These are phyloP conservation scores for Cyprinella venusta DNA, from an alignment of 2,797 vertebrate species.

Conservation along the genomic window DNA sequence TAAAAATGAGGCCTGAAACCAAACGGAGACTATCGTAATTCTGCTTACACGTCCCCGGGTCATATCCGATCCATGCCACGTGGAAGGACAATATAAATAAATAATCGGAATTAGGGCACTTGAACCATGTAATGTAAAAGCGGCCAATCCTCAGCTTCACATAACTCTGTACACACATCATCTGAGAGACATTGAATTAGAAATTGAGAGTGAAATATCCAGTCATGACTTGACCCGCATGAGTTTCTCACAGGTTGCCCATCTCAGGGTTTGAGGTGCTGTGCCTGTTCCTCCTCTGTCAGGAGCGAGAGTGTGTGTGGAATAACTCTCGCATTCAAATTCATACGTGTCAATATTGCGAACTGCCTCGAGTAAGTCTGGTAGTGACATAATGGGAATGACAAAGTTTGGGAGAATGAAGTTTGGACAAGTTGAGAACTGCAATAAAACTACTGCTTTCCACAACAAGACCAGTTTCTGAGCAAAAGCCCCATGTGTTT, in stretches of 20 bases:
- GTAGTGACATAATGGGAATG: not conserved
- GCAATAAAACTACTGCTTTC: not conserved
- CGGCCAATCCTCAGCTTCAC: not conserved
- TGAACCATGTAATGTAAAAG: not conserved
- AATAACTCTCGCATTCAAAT: not conserved
- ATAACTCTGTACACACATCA: not conserved
- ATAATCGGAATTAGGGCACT: not conserved
- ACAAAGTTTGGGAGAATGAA: not conserved
- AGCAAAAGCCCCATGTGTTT: not conserved
- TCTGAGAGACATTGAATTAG: not conserved
- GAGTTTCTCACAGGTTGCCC: not conserved
- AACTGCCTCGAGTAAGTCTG: not conserved
- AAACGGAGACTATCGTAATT: not conserved
- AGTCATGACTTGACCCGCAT: not conserved
- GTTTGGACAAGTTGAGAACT: not conserved
- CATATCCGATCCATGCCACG: not conserved
- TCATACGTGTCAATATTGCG: not conserved
- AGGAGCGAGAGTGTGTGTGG: not conserved
- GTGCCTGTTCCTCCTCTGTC: not conserved
- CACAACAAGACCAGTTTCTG: not conserved
- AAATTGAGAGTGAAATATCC: not conserved
- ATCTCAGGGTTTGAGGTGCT: not conserved
- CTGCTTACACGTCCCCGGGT: not conserved
- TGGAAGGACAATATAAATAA: not conserved
- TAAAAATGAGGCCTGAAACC: not conserved